phyloP scores from a whole-genome alignment of 1,140 invertebrate genomes.

The Liolophura sinensis region DNA sequence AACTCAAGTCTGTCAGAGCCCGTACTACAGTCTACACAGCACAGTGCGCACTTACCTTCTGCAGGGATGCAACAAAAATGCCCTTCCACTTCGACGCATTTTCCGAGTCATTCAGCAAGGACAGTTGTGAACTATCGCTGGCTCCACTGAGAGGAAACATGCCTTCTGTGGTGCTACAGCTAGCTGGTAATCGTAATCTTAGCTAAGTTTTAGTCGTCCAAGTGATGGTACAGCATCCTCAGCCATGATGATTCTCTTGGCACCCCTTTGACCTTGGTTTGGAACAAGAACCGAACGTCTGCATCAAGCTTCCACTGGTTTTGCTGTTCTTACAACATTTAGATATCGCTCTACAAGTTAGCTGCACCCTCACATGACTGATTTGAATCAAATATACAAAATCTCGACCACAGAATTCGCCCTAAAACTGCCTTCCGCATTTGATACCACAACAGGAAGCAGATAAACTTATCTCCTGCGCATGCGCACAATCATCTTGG shows the following conservation, averaged over 20 bases:
- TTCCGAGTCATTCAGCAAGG: conserved; percentile 80
- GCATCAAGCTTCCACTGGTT: neutral
- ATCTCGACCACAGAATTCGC: no score
- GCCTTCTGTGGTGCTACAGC: conserved; percentile 16
- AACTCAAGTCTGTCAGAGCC: neutral
- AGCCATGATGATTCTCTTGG: conserved; percentile 7
- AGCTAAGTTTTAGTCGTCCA: neutral
- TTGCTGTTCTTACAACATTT: neutral
- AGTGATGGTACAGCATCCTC: conserved; percentile 1
- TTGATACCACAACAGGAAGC: no score
- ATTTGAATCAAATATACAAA: no score
- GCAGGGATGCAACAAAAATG: conserved; percentile 72
- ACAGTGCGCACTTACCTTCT: conserved; percentile 55
- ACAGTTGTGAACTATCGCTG: conserved; percentile 63
- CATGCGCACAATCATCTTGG: no score
- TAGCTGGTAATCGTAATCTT: neutral
- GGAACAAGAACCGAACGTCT: neutral
- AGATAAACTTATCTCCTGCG: no score
- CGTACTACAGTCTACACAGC: conserved; percentile 2
- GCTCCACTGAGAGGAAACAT: conserved; percentile 42
- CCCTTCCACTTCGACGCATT: conserved; percentile 88
- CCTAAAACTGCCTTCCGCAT: no score
- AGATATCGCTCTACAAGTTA: no score
- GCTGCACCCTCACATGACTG: no score
- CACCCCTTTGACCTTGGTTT: neutral